These are phyloP conservation scores for Otis tarda DNA, from an alignment of 2,113 vertebrate species.

Conservation along the genomic window DNA sequence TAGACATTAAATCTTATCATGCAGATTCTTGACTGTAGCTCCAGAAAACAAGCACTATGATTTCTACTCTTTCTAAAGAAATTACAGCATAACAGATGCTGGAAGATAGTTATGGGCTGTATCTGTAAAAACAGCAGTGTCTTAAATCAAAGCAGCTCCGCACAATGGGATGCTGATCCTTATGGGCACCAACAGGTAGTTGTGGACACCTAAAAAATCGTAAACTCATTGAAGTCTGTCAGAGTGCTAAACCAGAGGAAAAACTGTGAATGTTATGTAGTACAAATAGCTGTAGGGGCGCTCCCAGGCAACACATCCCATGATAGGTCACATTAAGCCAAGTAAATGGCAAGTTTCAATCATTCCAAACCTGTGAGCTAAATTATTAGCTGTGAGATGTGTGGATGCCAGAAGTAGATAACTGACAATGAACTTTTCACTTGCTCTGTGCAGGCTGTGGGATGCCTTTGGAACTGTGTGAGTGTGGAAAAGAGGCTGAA, in stretches of 20 bases:
- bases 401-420: background rate
- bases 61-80: background rate
- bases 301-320: fast-evolving
- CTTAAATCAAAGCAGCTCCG: background rate
- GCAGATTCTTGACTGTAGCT: background rate
- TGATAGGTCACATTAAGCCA: fast-evolving
- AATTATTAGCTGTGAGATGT: background rate
- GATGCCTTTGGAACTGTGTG: background rate
- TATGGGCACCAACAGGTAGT: background rate
- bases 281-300: background rate
- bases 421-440: background rate
- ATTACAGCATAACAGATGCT: background rate
- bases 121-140: background rate
- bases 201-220: background rate
- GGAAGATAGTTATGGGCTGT: background rate
- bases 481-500: background rate
- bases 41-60: background rate
- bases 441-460: fast-evolving
- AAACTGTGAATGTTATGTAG: fast-evolving
- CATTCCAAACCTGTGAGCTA: background rate
- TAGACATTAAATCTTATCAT: background rate
- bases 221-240: background rate
- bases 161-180: background rate
- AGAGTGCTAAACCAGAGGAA: background rate
- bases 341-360: background rate